Evolutionary conservation across 1,140 invertebrate species (phyloP).

Genomic region (Drosophila orosa): DNA sequence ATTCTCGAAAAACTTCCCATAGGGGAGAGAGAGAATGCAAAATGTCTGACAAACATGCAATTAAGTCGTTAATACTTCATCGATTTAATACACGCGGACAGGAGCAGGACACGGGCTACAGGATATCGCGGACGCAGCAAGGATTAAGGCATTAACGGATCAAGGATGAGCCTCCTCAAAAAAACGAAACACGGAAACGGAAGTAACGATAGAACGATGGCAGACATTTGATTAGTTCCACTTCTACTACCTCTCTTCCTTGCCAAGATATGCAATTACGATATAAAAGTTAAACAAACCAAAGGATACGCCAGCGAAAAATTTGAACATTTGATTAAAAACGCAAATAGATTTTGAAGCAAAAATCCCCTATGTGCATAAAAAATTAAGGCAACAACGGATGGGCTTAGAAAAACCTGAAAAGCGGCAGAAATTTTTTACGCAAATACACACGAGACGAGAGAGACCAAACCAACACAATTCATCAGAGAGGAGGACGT

Average conservation of each 20-base stretch:
- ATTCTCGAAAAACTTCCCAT: conserved; percentile 59
- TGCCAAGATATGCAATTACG: conserved; percentile 75
- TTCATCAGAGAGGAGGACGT: conserved; percentile 52
- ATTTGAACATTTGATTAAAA: conserved; percentile 77
- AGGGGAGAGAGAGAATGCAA: conserved; percentile 23
- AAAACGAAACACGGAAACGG: conserved; percentile 53
- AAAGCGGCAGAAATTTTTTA: conserved; percentile 53
- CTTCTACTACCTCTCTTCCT: background rate
- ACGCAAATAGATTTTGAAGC: conserved; percentile 65
- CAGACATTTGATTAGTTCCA: conserved; percentile 79
- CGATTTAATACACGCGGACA: conserved; percentile 74
- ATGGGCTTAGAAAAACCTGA: conserved; percentile 6
- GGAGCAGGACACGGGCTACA: conserved; percentile 24
- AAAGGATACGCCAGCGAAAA: conserved; percentile 46
- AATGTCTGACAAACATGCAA: conserved; percentile 82
- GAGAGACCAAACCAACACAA: conserved; percentile 30
- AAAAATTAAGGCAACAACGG: conserved; percentile 67
- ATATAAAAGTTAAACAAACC: conserved; percentile 80
- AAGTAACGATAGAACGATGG: conserved; percentile 58
- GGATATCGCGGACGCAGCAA: conserved; percentile 33
- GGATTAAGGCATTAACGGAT: conserved; percentile 77
- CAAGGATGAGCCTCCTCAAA: conserved; percentile 45
- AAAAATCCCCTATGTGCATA: conserved; percentile 55
- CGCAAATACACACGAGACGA: conserved; percentile 44
- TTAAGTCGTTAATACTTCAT: conserved; percentile 83